Percentiles rank a stretch among this genome's conserved stretches.
Evolutionary conservation across 2,797 vertebrate genomes (phyloP).

Genomic region (Pitangus sulphuratus): DNA sequence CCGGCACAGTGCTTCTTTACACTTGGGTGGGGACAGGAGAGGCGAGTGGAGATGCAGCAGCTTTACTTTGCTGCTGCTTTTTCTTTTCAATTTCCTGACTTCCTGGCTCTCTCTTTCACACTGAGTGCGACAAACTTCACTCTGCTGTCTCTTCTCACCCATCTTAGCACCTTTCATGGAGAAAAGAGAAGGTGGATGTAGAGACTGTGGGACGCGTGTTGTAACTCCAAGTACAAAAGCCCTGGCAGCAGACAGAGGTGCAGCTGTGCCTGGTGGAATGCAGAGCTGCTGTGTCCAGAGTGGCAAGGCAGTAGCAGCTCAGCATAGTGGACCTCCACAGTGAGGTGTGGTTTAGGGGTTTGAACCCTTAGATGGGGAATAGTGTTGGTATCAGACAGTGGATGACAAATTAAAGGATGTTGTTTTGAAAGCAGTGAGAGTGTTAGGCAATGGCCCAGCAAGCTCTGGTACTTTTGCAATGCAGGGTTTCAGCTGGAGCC

Average conservation of each 20-base stretch:
- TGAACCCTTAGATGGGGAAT: not conserved
- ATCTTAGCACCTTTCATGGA: not conserved
- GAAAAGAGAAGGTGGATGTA: not conserved
- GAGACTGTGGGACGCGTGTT: rapidly evolving
- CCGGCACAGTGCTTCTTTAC: not conserved
- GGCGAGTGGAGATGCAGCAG: not conserved
- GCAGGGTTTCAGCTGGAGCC: not conserved
- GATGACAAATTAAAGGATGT: not conserved
- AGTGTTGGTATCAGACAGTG: not conserved
- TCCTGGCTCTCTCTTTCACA: not conserved
- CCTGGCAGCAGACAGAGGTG: not conserved
- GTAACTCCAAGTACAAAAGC: not conserved
- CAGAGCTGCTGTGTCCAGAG: not conserved
- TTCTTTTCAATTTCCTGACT: not conserved
- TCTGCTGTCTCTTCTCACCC: not conserved
- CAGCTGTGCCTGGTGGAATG: not conserved
- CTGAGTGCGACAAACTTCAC: rapidly evolving
- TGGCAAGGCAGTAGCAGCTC: not conserved
- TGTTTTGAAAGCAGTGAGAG: not conserved
- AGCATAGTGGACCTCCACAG: not conserved
- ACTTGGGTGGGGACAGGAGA: not conserved
- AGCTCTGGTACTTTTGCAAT: not conserved
- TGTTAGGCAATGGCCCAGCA: not conserved
- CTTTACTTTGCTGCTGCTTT: not conserved
- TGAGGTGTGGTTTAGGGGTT: not conserved